Evolutionary conservation across 1,140 invertebrate species (phyloP).

Genomic region (Hyphantria cunea): DNA sequence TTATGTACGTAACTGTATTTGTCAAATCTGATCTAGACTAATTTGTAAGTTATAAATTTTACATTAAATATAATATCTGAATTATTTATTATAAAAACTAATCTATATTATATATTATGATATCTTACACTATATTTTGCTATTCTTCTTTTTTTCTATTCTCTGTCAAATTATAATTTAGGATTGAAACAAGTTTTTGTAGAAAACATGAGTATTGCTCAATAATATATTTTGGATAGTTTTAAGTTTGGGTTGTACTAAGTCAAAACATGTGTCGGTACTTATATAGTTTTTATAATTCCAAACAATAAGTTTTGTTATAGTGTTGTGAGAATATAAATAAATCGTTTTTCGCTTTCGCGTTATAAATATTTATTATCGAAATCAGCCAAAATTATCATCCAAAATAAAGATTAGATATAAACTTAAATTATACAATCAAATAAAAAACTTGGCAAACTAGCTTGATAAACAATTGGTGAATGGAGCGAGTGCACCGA

Average conservation of each 20-base stretch:
- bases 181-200: no score
- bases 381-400: conserved; percentile 73
- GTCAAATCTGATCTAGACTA: no score
- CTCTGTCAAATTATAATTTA: no score
- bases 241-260: background rate
- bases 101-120: no score
- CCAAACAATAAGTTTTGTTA: conserved; percentile 29
- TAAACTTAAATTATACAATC: conserved; percentile 58
- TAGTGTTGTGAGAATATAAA: conserved; percentile 26
- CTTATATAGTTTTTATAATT: conserved; percentile 30
- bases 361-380: conserved; percentile 75
- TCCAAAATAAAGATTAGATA: conserved; percentile 67
- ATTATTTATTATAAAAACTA: no score
- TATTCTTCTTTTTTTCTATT: no score
- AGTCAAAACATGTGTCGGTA: conserved; percentile 25
- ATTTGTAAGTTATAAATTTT: no score
- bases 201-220: background rate
- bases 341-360: conserved; percentile 49
- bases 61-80: no score
- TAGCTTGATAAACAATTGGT: conserved; percentile 23
- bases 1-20: no score
- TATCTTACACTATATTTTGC: no score
- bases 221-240: background rate
- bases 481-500: conserved; percentile 6
- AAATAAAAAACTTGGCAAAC: conserved; percentile 40